These are phyloP conservation scores for Chondrosia reniformis DNA, from an alignment of 37 sponge, comb jelly and placozoan genomes.

Conservation along the genomic window DNA sequence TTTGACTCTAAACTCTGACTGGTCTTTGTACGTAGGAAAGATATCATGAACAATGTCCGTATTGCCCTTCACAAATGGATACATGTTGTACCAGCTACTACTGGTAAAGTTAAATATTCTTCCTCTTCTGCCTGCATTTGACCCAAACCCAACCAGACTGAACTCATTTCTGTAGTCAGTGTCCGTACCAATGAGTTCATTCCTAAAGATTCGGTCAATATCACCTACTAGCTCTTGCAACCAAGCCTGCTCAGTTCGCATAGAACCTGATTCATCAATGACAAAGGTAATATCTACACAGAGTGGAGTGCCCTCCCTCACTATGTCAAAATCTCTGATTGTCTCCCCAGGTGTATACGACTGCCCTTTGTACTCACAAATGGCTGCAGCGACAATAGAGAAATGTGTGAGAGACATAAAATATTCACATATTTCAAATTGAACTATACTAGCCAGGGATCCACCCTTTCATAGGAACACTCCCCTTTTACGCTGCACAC, in stretches of 20 bases:
- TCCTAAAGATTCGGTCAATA: slow-evolving; percentile 42
- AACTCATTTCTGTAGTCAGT: slow-evolving; percentile 33
- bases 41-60: neutral
- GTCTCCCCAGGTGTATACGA: neutral
- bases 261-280: slow-evolving; percentile 86
- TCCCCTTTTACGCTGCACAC: too few species aligned
- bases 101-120: neutral
- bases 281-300: slow-evolving; percentile 66
- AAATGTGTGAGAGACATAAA: too few species aligned
- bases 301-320: neutral
- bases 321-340: neutral
- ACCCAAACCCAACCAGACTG: slow-evolving; percentile 73
- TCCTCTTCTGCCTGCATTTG: neutral
- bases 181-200: slow-evolving; percentile 30
- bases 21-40: neutral
- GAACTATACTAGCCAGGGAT: too few species aligned
- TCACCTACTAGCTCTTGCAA: slow-evolving; percentile 33
- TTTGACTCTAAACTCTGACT: too few species aligned
- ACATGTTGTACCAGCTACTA: neutral
- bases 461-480: too few species aligned
- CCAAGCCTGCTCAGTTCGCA: slow-evolving; percentile 76
- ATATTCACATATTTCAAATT: too few species aligned
- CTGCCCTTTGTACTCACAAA: neutral
- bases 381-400: neutral
- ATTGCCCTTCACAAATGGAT: neutral